Conservation (phyloP, 2,888 invertebrate genomes). For the Globia sparganii region DNA sequence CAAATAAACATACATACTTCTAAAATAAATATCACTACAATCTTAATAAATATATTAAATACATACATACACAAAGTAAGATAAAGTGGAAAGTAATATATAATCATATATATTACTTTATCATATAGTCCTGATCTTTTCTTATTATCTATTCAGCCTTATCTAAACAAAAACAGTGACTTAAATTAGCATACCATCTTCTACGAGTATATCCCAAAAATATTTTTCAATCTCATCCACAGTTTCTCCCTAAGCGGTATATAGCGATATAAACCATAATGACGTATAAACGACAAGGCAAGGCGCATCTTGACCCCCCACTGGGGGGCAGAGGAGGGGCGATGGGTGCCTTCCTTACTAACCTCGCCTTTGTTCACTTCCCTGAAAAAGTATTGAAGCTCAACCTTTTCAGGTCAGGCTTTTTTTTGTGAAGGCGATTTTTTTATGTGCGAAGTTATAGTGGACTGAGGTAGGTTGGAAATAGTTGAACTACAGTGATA, state of each 20-base stretch:
- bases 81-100: no score
- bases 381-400: conserved; percentile 68
- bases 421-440: conserved; percentile 48
- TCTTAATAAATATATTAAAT: no score
- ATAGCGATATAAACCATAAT: conserved; percentile 66
- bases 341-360: conserved; percentile 73
- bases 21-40: no score
- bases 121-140: no score
- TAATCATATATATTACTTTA: no score
- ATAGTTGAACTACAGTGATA: background rate
- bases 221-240: conserved; percentile 40
- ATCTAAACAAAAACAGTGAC: background rate
- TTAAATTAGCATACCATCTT: conserved; percentile 28
- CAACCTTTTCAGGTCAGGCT: conserved; percentile 63
- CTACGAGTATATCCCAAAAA: conserved; percentile 22
- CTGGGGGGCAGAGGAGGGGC: conserved; percentile 36
- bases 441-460: conserved; percentile 25
- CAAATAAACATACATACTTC: no score
- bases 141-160: background rate
- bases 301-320: conserved; percentile 66
- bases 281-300: conserved; percentile 69
- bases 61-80: no score
- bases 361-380: conserved; percentile 77
- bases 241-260: conserved; percentile 53
- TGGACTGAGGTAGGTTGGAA: background rate